Evolutionary conservation across 2,113 vertebrate genomes (phyloP).

Genomic region (Megalops atlanticus): DNA sequence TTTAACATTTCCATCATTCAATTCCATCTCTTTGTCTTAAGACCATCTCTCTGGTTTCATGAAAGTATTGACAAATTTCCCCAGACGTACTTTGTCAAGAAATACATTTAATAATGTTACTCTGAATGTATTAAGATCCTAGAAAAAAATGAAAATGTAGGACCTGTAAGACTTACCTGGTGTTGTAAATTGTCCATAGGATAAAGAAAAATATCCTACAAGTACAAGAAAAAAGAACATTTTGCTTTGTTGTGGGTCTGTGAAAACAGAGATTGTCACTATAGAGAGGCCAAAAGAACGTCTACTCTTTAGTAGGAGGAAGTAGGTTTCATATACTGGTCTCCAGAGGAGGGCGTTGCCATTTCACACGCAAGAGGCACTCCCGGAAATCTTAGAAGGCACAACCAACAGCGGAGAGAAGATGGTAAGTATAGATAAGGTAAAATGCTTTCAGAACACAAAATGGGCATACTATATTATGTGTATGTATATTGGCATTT

Average conservation of each 20-base stretch:
- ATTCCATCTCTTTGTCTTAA: too few species aligned
- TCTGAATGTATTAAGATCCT: too few species aligned
- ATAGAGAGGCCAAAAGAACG: not conserved
- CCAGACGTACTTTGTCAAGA: too few species aligned
- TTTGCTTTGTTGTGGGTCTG: not conserved
- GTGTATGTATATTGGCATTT: not conserved
- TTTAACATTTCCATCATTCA: too few species aligned
- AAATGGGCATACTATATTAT: too few species aligned
- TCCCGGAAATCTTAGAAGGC: not conserved
- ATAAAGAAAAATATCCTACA: slow-evolving; percentile 3
- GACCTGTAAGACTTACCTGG: not conserved
- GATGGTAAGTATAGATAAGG: not conserved
- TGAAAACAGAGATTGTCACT: not conserved
- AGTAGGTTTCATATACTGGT: slow-evolving; percentile 14
- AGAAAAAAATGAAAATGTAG: not conserved
- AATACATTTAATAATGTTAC: too few species aligned
- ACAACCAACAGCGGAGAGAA: not conserved
- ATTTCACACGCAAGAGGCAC: not conserved
- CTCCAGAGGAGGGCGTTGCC: not conserved
- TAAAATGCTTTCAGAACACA: too few species aligned
- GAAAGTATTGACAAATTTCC: too few species aligned
- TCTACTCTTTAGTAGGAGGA: not conserved
- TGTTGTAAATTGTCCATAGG: not conserved
- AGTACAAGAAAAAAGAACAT: not conserved
- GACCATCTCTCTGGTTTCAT: too few species aligned